These are phyloP conservation scores for Zaprionus tsacasi DNA, from an alignment of 1,140 invertebrate genomes.

Conservation along the genomic window DNA sequence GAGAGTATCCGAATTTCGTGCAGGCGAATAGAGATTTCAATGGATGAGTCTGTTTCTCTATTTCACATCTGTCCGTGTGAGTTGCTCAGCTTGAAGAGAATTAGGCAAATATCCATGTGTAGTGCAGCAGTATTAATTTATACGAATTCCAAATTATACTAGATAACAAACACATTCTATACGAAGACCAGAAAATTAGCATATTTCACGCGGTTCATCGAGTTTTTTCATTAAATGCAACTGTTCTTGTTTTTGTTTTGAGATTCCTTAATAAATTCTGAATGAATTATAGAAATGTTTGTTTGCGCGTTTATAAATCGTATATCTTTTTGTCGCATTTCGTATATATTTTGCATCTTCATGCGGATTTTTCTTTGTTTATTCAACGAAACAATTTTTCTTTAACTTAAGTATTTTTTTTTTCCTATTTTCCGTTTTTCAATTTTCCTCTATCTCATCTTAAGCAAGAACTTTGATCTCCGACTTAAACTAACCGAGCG, in stretches of 20 bases:
- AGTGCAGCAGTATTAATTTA: slow-evolving; percentile 15
- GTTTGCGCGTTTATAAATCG: slow-evolving; percentile 42
- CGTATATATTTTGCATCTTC: slow-evolving; percentile 55
- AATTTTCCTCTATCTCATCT: slow-evolving; percentile 17
- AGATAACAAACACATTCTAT: slow-evolving; percentile 9
- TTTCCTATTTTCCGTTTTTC: not conserved
- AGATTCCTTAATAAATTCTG: not conserved
- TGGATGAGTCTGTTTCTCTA: not conserved
- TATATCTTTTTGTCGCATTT: slow-evolving; percentile 70
- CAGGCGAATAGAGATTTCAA: not conserved
- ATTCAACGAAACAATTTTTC: slow-evolving; percentile 34
- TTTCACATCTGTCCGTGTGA: not conserved
- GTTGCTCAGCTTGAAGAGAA: not conserved
- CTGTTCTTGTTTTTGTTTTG: slow-evolving; percentile 21
- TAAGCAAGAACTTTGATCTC: slow-evolving; percentile 5
- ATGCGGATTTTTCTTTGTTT: slow-evolving; percentile 11
- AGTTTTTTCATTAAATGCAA: not conserved
- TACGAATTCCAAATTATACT: not conserved
- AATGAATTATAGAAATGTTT: slow-evolving; percentile 14
- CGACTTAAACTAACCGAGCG: slow-evolving; percentile 15
- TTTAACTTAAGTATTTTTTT: slow-evolving; percentile 3
- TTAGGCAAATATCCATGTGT: not conserved
- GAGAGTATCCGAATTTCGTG: not conserved
- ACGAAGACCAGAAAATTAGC: slow-evolving; percentile 12
- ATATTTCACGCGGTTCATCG: not conserved